phyloP scores from a whole-genome alignment of 2,888 invertebrate genomes.

The Geophilus truncorum region DNA sequence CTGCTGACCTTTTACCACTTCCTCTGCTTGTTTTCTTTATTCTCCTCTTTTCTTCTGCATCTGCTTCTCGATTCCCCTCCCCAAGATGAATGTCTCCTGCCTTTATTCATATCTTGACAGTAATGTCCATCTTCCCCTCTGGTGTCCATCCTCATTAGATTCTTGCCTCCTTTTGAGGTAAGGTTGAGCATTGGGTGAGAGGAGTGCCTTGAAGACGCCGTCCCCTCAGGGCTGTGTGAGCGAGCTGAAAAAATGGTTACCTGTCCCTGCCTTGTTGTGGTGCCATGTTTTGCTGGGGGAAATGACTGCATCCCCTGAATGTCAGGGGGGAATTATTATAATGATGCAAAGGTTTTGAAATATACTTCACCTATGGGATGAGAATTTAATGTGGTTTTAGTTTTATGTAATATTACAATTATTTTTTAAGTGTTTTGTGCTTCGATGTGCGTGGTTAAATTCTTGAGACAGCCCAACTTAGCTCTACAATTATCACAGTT shows the following conservation, averaged over 20 bases:
- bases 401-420: no score
- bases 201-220: slow-evolving; percentile 3
- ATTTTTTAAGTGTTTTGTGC: no score
- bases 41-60: no score
- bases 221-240: background rate
- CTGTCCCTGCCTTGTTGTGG: background rate
- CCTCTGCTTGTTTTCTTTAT: background rate
- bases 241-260: background rate
- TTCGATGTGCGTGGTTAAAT: no score
- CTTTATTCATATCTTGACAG: background rate
- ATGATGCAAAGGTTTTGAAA: no score
- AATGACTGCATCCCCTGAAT: no score
- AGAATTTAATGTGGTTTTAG: no score
- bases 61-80: background rate
- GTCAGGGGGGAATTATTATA: no score
- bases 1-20: background rate
- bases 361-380: no score
- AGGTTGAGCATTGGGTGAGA: slow-evolving; percentile 5
- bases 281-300: no score
- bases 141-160: slow-evolving; percentile 15
- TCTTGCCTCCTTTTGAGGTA: slow-evolving; percentile 5
- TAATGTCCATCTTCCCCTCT: background rate
- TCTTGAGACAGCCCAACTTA: no score
- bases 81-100: background rate
- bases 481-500: no score